Evolutionary conservation across 2,888 invertebrate genomes (phyloP), one percentile per base, ranked within the genome.

Genomic region (Drosophila quinaria): DNA sequence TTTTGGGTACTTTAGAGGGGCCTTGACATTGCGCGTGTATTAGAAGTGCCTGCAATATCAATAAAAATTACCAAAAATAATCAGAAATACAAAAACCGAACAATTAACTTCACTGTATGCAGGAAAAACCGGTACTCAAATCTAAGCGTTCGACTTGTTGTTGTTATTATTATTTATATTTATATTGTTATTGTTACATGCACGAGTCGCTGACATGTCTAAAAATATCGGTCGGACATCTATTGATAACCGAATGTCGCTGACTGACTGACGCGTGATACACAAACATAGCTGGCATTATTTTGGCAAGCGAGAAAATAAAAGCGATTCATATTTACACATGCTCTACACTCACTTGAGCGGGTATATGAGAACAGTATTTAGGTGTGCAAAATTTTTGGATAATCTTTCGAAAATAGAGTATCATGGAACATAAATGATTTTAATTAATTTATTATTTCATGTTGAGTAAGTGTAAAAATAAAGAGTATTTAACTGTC

Each of bases 181-280:
- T 33, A 37, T 64, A 50, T 64, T 66, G 49, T 46, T 74, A 58
- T 69, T 72, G 55, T 70, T 46, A 73, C 70, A 74, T 54, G 56
- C 73, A 65, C 73, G 55, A 70, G 37, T 54, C 55, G 60, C 60
- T 68, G 66, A 72, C 65, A 59, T 44, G 61, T 70, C 79, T 72
- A 76, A 65, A 79, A 70, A 79, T 79, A 79, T 59, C 68, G 22
- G 49, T 51, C 59, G 69, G 70, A 63, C 76, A 70, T 76, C 67
- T 76, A 65, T 73, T 76, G 76, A 79, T 79, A 79, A 65, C 70
- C 72, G 41, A 47, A 66, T 64, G 64, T 64, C 65, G 64, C 60
- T 42, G 46, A 42, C 54, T 54, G 52, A 41, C 56, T 54, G 52
- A 41, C 52, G 41, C 35, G 42, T n/a, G 49, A 51, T 39, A 35